Percentiles rank a stretch among this genome's conserved stretches.
Conservation (phyloP, 2,888 invertebrate genomes). For the Cactoblastis cactorum region DNA sequence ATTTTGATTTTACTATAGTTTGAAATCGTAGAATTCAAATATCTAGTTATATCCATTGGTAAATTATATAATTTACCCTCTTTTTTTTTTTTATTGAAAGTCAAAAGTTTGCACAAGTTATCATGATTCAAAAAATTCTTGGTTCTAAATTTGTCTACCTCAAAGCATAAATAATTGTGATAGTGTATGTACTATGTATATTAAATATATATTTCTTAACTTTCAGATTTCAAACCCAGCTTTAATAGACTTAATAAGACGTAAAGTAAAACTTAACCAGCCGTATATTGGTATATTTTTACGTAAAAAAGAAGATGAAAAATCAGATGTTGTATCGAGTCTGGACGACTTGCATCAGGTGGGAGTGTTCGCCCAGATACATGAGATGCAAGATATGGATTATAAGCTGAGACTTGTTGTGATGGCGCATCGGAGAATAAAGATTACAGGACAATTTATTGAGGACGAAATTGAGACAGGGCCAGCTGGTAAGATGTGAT, state of each 20-base stretch:
- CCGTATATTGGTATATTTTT: slow-evolving; percentile 98
- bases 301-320: slow-evolving; percentile 93
- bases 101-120: too few species aligned
- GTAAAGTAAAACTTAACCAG: slow-evolving; percentile 96
- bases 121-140: too few species aligned
- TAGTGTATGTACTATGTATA: too few species aligned
- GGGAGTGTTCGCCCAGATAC: slow-evolving; percentile 98
- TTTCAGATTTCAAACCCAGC: slow-evolving; percentile 90
- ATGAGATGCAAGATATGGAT: slow-evolving; percentile 97
- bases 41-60: too few species aligned
- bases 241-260: slow-evolving; percentile 92
- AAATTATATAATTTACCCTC: too few species aligned
- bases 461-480: slow-evolving; percentile 84
- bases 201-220: too few species aligned
- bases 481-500: slow-evolving; percentile 61
- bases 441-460: slow-evolving; percentile 87
- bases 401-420: slow-evolving; percentile 94
- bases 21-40: too few species aligned
- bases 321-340: slow-evolving; percentile 89
- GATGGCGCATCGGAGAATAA: slow-evolving; percentile 94
- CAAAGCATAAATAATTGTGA: too few species aligned
- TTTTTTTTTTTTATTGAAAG: too few species aligned
- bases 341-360: slow-evolving; percentile 92
- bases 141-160: too few species aligned
- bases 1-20: too few species aligned